phyloP scores from a whole-genome alignment of 1,140 invertebrate species.

The Popillia japonica region DNA sequence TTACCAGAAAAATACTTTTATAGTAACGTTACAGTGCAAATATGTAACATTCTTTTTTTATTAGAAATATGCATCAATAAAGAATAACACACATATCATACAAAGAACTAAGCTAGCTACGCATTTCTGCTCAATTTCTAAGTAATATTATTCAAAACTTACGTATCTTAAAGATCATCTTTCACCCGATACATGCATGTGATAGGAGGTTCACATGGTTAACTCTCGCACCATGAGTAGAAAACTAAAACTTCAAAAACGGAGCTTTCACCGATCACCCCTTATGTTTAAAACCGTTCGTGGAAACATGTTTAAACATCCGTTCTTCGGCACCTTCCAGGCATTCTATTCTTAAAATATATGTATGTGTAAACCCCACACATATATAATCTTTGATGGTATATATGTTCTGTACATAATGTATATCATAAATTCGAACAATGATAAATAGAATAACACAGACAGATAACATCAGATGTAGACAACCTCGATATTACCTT shows the following conservation, averaged over 20 bases:
- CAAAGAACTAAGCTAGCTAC: background rate
- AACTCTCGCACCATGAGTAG: background rate
- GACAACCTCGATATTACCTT: background rate
- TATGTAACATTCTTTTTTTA: no score
- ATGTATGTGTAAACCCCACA: conserved; percentile 6
- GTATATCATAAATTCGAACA: background rate
- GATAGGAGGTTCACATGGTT: background rate
- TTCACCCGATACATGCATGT: background rate
- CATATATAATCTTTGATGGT: background rate
- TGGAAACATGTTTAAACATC: conserved; percentile 31
- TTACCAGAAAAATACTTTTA: no score
- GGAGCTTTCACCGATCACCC: background rate
- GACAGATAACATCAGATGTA: background rate
- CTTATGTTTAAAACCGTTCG: conserved; percentile 31
- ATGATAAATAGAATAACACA: conserved; percentile 21
- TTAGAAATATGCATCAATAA: background rate
- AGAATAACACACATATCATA: background rate
- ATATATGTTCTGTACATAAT: background rate
- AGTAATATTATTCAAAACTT: background rate
- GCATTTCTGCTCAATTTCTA: background rate
- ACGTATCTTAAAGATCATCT: conserved; percentile 23
- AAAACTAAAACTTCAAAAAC: conserved; percentile 16
- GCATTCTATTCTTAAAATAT: conserved; percentile 30
- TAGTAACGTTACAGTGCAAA: no score
- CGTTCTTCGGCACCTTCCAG: conserved; percentile 15